A percentile compares a stretch with the other conserved stretches of the same genome.
These are phyloP conservation scores for Cacatua alba DNA, from an alignment of 2,113 vertebrate species.

Conservation along the genomic window DNA sequence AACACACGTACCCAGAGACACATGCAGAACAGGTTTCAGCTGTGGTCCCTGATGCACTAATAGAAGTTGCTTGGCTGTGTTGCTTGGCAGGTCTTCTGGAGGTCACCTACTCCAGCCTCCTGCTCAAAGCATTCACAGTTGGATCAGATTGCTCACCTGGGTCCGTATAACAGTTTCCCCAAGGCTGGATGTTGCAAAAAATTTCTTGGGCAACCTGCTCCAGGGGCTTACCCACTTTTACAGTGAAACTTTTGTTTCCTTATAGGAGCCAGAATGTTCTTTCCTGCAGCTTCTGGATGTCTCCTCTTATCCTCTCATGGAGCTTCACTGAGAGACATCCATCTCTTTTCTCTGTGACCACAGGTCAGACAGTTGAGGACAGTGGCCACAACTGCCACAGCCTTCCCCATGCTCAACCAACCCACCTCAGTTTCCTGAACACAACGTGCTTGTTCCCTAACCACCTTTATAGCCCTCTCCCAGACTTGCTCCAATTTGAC, in stretches of 20 bases:
- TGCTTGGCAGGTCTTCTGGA: background rate
- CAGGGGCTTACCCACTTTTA: background rate
- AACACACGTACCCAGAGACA: background rate
- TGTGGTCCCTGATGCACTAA: background rate
- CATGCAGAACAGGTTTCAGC: background rate
- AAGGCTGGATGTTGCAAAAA: background rate
- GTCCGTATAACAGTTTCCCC: background rate
- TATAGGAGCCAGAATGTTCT: background rate
- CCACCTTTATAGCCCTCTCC: background rate
- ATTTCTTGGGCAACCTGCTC: background rate
- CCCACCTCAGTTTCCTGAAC: background rate
- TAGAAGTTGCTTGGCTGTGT: background rate
- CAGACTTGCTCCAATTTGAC: background rate
- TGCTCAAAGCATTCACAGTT: background rate
- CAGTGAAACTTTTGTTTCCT: background rate
- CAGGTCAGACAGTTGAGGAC: background rate
- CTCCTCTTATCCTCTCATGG: background rate
- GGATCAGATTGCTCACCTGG: background rate
- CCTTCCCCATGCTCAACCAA: background rate
- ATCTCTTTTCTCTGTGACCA: background rate
- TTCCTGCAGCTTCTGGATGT: background rate
- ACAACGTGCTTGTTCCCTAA: fast-evolving
- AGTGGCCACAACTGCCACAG: background rate
- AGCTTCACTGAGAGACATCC: background rate
- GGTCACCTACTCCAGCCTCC: background rate